These are phyloP conservation scores for Echiichthys vipera DNA, from an alignment of 2,797 vertebrate species.

Conservation along the genomic window DNA sequence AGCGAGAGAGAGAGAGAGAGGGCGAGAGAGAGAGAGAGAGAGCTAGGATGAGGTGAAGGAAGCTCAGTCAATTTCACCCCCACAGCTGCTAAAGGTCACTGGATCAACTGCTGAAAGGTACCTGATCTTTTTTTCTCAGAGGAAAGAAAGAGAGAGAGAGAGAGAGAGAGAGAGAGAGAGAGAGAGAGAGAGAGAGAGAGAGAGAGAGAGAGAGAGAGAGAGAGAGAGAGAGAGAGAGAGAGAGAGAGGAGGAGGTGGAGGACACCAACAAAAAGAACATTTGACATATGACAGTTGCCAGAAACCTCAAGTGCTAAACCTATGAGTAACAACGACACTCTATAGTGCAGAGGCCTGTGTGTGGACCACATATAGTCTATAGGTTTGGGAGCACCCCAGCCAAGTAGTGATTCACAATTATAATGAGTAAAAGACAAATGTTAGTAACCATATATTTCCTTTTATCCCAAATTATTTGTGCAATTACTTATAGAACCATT, in stretches of 20 bases:
- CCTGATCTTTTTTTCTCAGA: constrained; percentile 67
- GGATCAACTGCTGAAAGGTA: constrained; percentile 69
- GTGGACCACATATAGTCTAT: too few relatives aligned
- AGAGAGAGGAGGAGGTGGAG: constrained; percentile 16
- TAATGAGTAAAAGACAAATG: neutral
- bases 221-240: neutral
- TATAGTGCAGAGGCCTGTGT: constrained; percentile 6
- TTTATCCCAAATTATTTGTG: neutral
- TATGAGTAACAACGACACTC: constrained; percentile 23
- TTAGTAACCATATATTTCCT: neutral
- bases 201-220: neutral
- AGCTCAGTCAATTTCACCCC: constrained; percentile 63
- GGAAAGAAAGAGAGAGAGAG: constrained; percentile 14
- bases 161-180: neutral
- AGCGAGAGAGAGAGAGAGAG: constrained; percentile 6
- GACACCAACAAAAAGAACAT: constrained; percentile 56
- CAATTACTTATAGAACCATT: neutral
- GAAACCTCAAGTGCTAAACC: constrained; percentile 47
- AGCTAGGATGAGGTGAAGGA: constrained; percentile 43
- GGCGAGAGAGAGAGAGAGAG: constrained; percentile 23
- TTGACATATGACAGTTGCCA: constrained; percentile 64
- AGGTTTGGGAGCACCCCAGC: neutral
- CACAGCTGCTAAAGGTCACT: constrained; percentile 80
- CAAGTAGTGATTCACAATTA: neutral
- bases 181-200: constrained; percentile 11